Base-by-base conservation (phyloP, 2,888 invertebrate species). In the Thera britannica region DNA sequence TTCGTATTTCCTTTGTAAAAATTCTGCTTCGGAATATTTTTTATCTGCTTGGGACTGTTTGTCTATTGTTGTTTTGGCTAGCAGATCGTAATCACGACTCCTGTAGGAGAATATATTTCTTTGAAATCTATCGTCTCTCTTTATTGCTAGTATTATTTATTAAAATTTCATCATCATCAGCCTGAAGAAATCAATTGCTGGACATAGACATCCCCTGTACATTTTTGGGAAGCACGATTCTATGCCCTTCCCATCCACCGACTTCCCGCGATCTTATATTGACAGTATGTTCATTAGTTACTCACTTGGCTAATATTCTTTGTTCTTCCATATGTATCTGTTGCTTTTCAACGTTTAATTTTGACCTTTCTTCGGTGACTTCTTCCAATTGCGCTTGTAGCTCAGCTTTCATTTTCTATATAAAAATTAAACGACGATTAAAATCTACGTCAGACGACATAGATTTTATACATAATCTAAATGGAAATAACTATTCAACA, bases 1-100 rank as follows among this genome's bases (percentile, higher is more conserved):
- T 77, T 95, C 95, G 75, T 95, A 95, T 79, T 94, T 94, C 12
- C 85, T 83, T 77, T 95, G 90, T 1, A 94, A 86, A 58, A 90
- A 91, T 79, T 94, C 94, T 0, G 95, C 94, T 78, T 95, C 95
- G 0, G 92, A 84, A 68, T 90, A 91, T 77, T 94, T 95, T 68
- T 91, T 90, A 56, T 95, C 94, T 0, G 95, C 94, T 72, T 93
- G 94, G 12, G 95, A 92, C 81, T 95, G 95, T 79, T 95, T 95
- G 12, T 94, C 94, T 67, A 95, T 84, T 34, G 95, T 88, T 2
- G 94, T 86, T 84, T 95, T 95, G 8, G 94, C 94, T 52, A 95
- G 78, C 1, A 94, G 84, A 82, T 95, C 90, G 71, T 95, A 81
- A 75, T 94, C 94, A 38, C 93, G 90, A 75, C 86, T 88, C 72